Base-by-base conservation (phyloP, 2,113 vertebrate genomes). In the Desmodus rotundus region DNA sequence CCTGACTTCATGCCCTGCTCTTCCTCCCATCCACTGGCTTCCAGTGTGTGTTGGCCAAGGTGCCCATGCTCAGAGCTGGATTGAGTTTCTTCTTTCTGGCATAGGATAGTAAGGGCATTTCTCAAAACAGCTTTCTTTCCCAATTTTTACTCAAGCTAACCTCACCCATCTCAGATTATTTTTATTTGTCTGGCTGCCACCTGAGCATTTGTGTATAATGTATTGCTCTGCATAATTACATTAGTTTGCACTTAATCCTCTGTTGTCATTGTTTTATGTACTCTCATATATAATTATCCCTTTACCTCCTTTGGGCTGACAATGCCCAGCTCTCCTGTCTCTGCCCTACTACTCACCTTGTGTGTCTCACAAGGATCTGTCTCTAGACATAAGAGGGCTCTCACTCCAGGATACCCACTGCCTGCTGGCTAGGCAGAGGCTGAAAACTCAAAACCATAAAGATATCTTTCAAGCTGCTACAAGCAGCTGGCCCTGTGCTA, bases 111-210 rank as follows among this genome's bases (percentile, higher is more conserved):
- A 81, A 96, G 94, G 43, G 61, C 56, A 72, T 93, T 92, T 96
- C 91, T 94, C 67, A 91, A 86, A 85, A 90, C 68, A 58, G 22
- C 68, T 87, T 36, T 87, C 78, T 96, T 94, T 91, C 95, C 65
- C 65, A 93, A 20, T n/a, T 80, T 81, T 91, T 63, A 45, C 63
- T 93, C 54, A 83, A 67, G 41, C 76, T 85, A 54, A 81, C 86
- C 82, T 86, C 85, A 41, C 68, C 91, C 43, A 31, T 20, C 77
- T 80, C 58, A 58, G 58, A 67, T 43, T 41, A 33, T 45, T 81
- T 82, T 54, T 45, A 83, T 43, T 74, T 86, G 31, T 72, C 68
- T 24, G 61, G 56, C 41, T 56, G 24, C 43, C 10, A 41, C 1
- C 13, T 10, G 9, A 70, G 61, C 61, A 45, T 6, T 65, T 78